Conservation (phyloP, 2,797 vertebrate genomes). For the Eidolon dupreanum region DNA sequence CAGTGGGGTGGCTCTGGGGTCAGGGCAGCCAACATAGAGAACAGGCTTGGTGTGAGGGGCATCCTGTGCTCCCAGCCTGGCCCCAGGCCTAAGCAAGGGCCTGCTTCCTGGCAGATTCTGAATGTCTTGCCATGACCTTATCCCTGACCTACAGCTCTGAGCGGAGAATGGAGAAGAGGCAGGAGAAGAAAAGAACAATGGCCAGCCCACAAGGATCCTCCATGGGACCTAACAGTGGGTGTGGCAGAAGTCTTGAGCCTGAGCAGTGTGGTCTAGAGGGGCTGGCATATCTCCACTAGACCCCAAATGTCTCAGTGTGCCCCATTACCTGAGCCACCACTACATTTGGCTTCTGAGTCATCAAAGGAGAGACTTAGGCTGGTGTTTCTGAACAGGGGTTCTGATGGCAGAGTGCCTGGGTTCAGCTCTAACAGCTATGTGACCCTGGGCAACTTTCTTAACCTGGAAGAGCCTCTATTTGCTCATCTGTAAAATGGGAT, state of each 20-base stretch:
- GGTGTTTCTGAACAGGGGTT: background rate
- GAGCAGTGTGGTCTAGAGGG: too few relatives aligned
- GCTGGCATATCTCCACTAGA: background rate
- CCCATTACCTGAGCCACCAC: background rate
- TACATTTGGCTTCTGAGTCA: background rate
- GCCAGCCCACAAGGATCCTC: background rate
- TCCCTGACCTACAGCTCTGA: background rate
- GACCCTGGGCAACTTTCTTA: background rate
- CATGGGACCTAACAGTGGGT: background rate
- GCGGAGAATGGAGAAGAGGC: background rate
- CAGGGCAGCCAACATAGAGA: background rate
- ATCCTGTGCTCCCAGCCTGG: background rate
- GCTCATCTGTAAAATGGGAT: background rate
- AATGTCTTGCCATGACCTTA: background rate
- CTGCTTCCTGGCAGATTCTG: background rate
- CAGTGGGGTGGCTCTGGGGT: background rate
- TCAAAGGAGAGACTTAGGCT: background rate
- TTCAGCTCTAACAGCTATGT: background rate
- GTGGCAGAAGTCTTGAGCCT: fast-evolving
- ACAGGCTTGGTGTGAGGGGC: background rate
- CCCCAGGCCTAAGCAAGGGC: background rate
- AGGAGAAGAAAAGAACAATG: background rate
- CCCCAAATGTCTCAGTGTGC: background rate
- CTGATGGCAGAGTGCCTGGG: background rate
- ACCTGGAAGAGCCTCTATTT: background rate